Evolutionary conservation across 2,888 invertebrate genomes (phyloP).

Genomic region (Allophyes oxyacanthae): DNA sequence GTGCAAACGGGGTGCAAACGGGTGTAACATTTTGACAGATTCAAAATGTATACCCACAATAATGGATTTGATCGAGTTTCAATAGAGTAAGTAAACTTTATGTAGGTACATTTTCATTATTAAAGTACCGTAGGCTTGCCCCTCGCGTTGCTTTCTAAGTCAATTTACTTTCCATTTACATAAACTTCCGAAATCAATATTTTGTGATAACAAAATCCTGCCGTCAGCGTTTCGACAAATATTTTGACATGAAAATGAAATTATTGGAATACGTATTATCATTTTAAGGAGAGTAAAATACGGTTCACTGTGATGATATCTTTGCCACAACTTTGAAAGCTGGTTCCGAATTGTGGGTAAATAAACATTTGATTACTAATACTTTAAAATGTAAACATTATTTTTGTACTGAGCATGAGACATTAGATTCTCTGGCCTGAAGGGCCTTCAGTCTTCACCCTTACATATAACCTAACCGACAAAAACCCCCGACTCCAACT

Average conservation of each 20-base stretch:
- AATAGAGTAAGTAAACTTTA: neutral
- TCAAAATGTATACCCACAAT: neutral
- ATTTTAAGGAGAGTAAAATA: constrained; percentile 5
- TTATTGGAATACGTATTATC: constrained; percentile 29
- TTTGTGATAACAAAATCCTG: constrained; percentile 49
- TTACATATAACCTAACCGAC: no score
- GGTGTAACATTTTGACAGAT: constrained; percentile 6
- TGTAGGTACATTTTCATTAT: no score
- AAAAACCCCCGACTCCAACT: no score
- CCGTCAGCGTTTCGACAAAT: constrained; percentile 19
- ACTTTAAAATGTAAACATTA: neutral
- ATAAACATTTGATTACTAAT: constrained; percentile 3
- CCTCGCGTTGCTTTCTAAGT: neutral
- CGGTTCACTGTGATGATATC: constrained; percentile 22
- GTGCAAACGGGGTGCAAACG: no score
- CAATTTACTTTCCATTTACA: constrained; percentile 44
- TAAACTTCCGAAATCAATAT: constrained; percentile 57
- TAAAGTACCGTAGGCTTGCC: no score
- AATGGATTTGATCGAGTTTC: neutral
- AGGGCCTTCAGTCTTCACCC: no score
- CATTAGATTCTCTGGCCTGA: neutral
- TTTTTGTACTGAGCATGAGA: neutral
- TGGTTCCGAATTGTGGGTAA: constrained; percentile 2
- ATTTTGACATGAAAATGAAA: constrained; percentile 27
- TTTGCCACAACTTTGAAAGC: constrained; percentile 13